These are phyloP conservation scores for Geopemphigus sp. DNA, from an alignment of 1,140 invertebrate species.

Conservation along the genomic window DNA sequence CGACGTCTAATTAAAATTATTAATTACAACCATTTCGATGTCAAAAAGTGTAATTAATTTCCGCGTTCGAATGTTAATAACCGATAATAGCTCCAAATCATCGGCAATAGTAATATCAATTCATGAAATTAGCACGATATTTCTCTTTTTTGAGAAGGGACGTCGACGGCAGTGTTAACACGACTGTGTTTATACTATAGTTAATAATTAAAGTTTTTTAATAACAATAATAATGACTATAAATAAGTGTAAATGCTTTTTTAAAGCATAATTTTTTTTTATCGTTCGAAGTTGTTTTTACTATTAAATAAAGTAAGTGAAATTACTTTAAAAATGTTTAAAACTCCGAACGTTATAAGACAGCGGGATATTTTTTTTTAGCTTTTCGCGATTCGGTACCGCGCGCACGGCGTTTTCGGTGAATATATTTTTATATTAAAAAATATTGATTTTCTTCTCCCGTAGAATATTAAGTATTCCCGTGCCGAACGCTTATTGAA, in stretches of 20 bases:
- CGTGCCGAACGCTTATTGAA: neutral
- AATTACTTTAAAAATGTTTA: conserved; percentile 18
- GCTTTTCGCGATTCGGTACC: neutral
- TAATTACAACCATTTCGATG: too few relatives aligned
- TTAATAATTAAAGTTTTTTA: neutral
- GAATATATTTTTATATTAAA: conserved; percentile 30
- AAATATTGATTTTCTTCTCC: conserved; percentile 33
- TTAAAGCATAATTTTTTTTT: neutral
- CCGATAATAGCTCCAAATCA: too few relatives aligned
- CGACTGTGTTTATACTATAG: too few relatives aligned
- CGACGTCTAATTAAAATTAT: too few relatives aligned
- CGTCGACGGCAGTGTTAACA: too few relatives aligned
- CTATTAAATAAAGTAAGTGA: conserved; percentile 20
- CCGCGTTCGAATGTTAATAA: too few relatives aligned
- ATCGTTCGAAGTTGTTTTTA: neutral
- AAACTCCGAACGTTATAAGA: neutral
- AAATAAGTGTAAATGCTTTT: conserved; percentile 3
- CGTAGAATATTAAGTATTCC: conserved; percentile 16
- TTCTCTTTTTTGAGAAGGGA: too few relatives aligned
- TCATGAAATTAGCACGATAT: too few relatives aligned
- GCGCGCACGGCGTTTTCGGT: neutral
- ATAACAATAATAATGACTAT: neutral
- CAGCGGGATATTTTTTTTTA: neutral
- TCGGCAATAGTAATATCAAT: too few relatives aligned
- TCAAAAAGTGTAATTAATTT: too few relatives aligned